Conservation (phyloP, 2,888 invertebrate genomes). For the Clitarchus hookeri region DNA sequence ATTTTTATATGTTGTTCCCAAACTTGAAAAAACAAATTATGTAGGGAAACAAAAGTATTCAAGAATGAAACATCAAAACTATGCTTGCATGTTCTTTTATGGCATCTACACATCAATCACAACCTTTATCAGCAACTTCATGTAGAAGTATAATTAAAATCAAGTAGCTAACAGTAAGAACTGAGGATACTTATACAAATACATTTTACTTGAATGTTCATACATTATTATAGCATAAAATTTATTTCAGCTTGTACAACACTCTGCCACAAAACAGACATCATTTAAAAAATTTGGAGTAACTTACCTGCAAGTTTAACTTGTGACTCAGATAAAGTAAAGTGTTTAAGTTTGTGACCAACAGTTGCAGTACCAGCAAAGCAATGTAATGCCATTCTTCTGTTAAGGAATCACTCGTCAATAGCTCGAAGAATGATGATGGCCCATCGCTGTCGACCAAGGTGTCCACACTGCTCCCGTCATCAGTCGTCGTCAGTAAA, state of each 20-base stretch:
- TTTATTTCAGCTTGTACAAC: not conserved
- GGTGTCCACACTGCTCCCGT: conserved; percentile 23
- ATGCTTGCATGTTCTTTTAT: too few species aligned
- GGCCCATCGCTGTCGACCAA: conserved; percentile 25
- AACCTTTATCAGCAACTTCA: not conserved
- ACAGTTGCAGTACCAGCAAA: conserved; percentile 25
- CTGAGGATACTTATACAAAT: too few species aligned
- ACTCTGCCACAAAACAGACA: too few species aligned
- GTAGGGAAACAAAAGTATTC: too few species aligned
- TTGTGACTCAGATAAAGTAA: conserved; percentile 28
- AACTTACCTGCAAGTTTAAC: conserved; percentile 25
- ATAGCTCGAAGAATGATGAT: conserved; percentile 20
- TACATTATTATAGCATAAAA: too few species aligned
- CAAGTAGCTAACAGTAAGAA: too few species aligned
- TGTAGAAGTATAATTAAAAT: too few species aligned
- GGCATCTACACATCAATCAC: too few species aligned
- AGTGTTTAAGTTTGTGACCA: conserved; percentile 31
- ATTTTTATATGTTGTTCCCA: not conserved
- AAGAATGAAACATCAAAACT: too few species aligned
- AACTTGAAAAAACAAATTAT: too few species aligned
- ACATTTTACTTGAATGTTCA: too few species aligned
- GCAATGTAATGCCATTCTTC: conserved; percentile 28
- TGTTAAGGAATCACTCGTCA: conserved; percentile 20
- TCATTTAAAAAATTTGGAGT: not conserved
- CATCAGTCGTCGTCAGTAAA: conserved; percentile 19